Base-by-base conservation (phyloP, 1,140 invertebrate species). In the Drosophila kepulauana region DNA sequence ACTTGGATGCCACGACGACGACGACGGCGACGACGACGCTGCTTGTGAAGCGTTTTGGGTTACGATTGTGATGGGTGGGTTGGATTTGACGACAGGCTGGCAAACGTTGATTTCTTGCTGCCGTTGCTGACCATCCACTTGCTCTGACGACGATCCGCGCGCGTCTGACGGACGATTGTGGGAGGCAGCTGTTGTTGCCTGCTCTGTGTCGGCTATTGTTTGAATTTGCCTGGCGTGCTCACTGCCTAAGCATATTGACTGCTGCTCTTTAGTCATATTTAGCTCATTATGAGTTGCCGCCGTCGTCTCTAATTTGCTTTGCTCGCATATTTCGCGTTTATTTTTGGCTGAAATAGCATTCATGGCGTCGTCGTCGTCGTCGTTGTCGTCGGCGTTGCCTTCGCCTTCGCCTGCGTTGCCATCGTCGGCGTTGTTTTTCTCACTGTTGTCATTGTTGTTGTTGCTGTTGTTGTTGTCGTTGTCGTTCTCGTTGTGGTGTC, bases 121-220 rank as follows among this genome's bases (percentile, higher is more conserved):
- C 74, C 63, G 16, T 66, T 79, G 43, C 52, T 76, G 69, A 73
- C 56, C 57, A 63, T 85, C 81, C 74, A 79, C 75, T 81, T 88
- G 82, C 81, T 88, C 75, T 78, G 86, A 64, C 78, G 82, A 89
- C 91, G 91, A 71, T 79, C 91, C 87, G 91, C 91, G 81, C 75
- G 82, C 87, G 78, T 92, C 91, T 92, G 91, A 91, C 78, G 78
- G 78, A 72, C 77, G 78, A 77, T 66, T 81, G 61, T 51, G 57
- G 52, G 62, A 68, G 48, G 54, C 38, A 43, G 54, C 49, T 43
- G 54, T 13, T n/a, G 25, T 58, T 43, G 41, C 28, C 25, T 30
- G 30, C 28, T 20, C 28, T 25, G 41, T 28, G 65, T 57, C 70
- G 52, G 70, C 84, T 84, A 88, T 88, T 88, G 62, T 65, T 65